phyloP scores from a whole-genome alignment of 2,113 vertebrate genomes.

The Seriola rivoliana region DNA sequence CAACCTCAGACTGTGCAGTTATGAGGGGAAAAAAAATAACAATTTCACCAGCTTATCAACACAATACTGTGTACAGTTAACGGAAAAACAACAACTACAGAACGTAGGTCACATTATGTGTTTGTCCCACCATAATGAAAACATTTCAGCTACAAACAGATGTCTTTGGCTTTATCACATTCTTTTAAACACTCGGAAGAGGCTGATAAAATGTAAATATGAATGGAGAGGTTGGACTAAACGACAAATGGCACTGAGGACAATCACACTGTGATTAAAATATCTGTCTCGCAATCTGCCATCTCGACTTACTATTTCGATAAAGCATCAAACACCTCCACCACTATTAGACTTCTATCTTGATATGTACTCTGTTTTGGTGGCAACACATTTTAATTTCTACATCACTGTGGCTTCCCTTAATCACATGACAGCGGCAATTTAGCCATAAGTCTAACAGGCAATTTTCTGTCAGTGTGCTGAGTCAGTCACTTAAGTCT shows the following conservation, averaged over 20 bases:
- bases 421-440: not conserved
- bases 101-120: conserved; percentile 34
- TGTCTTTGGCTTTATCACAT: conserved; percentile 72
- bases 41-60: conserved; percentile 67
- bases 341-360: conserved; percentile 5
- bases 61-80: conserved; percentile 48
- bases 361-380: conserved; percentile 37
- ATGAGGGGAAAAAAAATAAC: not conserved
- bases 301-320: conserved; percentile 26
- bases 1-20: conserved; percentile 48
- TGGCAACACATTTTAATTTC: conserved; percentile 28
- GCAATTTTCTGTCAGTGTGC: conserved; percentile 3
- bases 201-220: not conserved
- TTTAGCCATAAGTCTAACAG: conserved; percentile 21
- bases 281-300: conserved; percentile 16
- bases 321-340: conserved; percentile 34
- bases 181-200: conserved; percentile 15
- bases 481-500: conserved; percentile 28
- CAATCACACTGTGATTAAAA: conserved; percentile 66
- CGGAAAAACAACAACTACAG: conserved; percentile 14
- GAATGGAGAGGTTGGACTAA: conserved; percentile 18
- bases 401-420: conserved; percentile 26
- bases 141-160: conserved; percentile 36
- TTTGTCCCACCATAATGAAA: conserved; percentile 39
- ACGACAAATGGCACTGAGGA: conserved; percentile 3